Evolutionary conservation across 2,888 invertebrate genomes (phyloP).

Genomic region (Ariolimax columbianus): DNA sequence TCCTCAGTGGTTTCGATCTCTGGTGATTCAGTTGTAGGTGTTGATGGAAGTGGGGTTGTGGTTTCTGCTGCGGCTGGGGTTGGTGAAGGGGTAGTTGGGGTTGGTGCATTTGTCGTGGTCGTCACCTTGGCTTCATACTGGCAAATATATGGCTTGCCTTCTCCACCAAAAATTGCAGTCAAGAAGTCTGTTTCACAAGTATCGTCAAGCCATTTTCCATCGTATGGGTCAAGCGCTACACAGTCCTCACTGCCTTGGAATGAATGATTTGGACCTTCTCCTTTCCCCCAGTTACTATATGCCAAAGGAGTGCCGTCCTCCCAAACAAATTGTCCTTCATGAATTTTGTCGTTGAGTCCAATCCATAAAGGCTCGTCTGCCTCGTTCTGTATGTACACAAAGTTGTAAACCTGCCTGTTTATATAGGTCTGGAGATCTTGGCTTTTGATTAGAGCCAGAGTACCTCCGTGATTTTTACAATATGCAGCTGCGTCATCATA

Average conservation of each 20-base stretch:
- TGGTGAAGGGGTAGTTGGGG: not conserved
- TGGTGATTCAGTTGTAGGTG: too few relatives aligned
- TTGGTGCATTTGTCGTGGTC: not conserved
- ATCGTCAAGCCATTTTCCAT: not conserved
- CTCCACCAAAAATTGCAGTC: not conserved
- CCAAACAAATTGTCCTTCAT: constrained; percentile 26
- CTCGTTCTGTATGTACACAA: not conserved
- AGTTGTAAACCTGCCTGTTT: not conserved
- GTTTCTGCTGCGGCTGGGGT: too few relatives aligned
- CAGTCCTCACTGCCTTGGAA: not conserved
- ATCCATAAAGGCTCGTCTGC: not conserved
- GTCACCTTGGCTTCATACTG: not conserved
- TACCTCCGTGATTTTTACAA: constrained; percentile 28
- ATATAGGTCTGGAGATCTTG: constrained; percentile 1
- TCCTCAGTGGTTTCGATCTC: too few relatives aligned
- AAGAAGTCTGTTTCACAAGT: not conserved
- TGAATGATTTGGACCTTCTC: not conserved
- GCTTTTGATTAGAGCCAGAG: constrained; percentile 41
- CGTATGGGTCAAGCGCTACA: not conserved
- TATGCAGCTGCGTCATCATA: constrained; percentile 17
- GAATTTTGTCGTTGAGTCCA: constrained; percentile 28
- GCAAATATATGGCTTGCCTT: not conserved
- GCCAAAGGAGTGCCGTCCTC: constrained; percentile 32
- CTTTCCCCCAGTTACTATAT: constrained; percentile 16
- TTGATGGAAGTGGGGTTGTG: too few relatives aligned